Conservation (phyloP, 2,113 vertebrate genomes). For the Fregata magnificens region DNA sequence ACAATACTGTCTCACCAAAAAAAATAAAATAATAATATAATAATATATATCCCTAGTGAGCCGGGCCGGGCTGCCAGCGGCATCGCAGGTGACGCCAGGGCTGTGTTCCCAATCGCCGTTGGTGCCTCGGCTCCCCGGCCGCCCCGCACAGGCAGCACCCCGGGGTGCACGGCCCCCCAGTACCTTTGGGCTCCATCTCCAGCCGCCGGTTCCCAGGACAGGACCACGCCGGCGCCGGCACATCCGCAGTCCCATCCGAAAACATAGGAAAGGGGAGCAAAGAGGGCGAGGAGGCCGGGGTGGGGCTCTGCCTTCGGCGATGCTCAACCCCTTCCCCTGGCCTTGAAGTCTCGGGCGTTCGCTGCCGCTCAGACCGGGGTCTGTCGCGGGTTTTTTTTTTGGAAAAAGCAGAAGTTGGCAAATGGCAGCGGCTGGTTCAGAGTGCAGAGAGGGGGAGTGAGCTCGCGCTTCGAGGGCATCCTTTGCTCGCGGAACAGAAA, state of each 20-base stretch:
- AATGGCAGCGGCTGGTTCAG: constrained; percentile 67
- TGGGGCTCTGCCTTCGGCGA: not conserved
- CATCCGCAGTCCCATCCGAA: constrained; percentile 37
- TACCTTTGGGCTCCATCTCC: not conserved
- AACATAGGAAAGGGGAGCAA: not conserved
- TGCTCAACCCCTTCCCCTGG: not conserved
- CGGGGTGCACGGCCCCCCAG: not conserved
- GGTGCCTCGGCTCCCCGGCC: not conserved
- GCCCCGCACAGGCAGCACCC: not conserved
- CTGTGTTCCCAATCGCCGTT: not conserved
- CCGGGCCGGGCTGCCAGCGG: not conserved
- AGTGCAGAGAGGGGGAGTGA: constrained; percentile 43
- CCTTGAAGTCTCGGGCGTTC: not conserved
- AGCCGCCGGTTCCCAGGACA: not conserved
- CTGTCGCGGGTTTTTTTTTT: not conserved
- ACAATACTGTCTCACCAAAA: constrained; percentile 66
- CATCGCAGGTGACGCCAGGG: not conserved
- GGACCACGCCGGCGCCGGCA: not conserved
- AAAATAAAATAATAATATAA: not conserved
- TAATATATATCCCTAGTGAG: not conserved
- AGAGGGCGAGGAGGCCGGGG: not conserved
- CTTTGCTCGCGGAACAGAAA: constrained; percentile 6
- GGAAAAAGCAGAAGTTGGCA: constrained; percentile 66
- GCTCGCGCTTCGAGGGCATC: constrained; percentile 25
- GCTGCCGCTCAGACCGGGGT: not conserved